Percentiles rank a stretch among this genome's conserved stretches.
Conservation (phyloP, 2,888 invertebrate genomes). For the Eumerus sabulonum region DNA sequence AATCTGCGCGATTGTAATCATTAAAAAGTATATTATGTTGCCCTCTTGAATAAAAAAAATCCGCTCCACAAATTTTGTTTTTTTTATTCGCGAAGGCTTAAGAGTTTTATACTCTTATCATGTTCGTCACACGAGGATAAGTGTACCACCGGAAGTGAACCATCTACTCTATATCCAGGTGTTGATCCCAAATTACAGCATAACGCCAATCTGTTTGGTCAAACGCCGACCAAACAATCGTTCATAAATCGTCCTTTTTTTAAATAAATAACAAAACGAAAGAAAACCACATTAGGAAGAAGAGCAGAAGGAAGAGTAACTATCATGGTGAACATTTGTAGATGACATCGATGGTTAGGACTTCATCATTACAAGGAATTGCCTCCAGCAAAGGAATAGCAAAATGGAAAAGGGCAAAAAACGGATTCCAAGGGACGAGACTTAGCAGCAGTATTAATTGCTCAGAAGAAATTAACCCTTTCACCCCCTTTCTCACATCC, state of each 20-base stretch:
- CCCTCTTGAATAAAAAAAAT: too few species aligned
- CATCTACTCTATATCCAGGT: constrained; percentile 50
- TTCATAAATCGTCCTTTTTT: constrained; percentile 27
- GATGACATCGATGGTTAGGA: constrained; percentile 36
- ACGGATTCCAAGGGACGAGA: constrained; percentile 1
- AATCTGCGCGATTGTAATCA: too few species aligned
- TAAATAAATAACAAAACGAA: constrained; percentile 7
- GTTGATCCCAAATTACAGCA: constrained; percentile 66
- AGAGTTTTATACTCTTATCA: too few species aligned
- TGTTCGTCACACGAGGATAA: too few species aligned
- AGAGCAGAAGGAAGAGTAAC: constrained; percentile 4
- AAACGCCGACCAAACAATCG: constrained; percentile 53
- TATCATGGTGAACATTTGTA: constrained; percentile 24
- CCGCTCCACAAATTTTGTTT: too few species aligned
- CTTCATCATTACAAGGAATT: constrained; percentile 53
- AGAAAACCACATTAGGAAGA: constrained; percentile 32
- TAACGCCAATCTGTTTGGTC: constrained; percentile 51
- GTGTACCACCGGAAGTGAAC: too few species aligned
- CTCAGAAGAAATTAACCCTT: constrained; percentile 52
- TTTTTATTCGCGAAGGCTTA: too few species aligned
- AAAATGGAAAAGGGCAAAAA: too few species aligned
- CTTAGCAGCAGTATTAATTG: constrained; percentile 65
- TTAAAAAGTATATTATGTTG: too few species aligned
- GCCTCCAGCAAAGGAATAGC: not conserved
- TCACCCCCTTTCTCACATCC: constrained; percentile 11